These are phyloP conservation scores for Sterrhoptilus dennistouni DNA, from an alignment of 2,113 vertebrate genomes.

Conservation along the genomic window DNA sequence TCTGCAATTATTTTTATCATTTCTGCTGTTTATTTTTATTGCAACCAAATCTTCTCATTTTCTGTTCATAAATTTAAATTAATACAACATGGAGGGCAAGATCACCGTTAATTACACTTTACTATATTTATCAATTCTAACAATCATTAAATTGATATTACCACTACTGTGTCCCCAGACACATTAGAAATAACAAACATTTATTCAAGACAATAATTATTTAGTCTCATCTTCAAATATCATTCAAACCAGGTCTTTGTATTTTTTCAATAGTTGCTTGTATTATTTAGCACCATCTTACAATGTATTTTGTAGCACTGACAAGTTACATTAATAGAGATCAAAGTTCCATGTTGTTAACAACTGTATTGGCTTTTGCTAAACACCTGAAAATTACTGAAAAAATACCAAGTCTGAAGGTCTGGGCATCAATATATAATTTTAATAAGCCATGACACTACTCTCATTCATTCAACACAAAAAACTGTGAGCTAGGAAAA, in stretches of 20 bases:
- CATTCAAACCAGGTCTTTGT: background rate
- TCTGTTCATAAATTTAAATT: background rate
- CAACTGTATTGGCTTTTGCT: background rate
- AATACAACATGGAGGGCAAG: background rate
- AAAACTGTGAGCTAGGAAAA: background rate
- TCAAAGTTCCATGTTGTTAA: background rate
- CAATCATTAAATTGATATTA: background rate
- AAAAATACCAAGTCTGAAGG: background rate
- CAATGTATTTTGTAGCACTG: background rate
- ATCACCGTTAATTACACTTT: background rate
- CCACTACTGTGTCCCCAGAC: background rate
- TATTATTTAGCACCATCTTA: background rate
- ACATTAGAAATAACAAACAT: background rate
- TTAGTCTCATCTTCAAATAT: background rate
- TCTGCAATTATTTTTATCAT: fast-evolving
- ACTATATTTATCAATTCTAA: background rate
- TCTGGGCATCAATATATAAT: background rate
- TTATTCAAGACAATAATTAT: background rate
- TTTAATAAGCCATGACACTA: background rate
- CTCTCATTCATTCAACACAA: background rate
- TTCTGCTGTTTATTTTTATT: background rate
- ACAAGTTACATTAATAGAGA: background rate
- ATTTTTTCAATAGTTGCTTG: background rate
- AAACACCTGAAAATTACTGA: background rate
- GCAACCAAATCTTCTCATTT: background rate